Evolutionary conservation across 2,888 invertebrate genomes (phyloP).

Genomic region (Ctena decussata): DNA sequence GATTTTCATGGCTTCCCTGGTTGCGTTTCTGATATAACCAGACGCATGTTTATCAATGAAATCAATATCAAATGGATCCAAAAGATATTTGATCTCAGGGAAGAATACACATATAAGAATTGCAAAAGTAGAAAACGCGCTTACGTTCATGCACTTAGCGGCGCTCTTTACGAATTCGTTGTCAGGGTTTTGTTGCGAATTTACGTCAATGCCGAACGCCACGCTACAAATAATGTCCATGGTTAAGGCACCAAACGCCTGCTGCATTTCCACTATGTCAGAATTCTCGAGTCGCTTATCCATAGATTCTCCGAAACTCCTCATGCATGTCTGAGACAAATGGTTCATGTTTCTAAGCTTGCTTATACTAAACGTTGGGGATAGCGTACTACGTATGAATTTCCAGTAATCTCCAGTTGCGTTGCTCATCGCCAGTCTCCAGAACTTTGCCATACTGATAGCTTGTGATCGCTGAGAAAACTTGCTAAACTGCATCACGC

Average conservation of each 20-base stretch:
- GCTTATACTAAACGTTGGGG: slow-evolving; percentile 47
- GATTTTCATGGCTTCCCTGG: slow-evolving; percentile 47
- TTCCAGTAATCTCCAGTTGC: slow-evolving; percentile 62
- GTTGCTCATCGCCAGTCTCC: slow-evolving; percentile 39
- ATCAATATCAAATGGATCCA: not conserved
- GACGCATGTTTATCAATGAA: slow-evolving; percentile 38
- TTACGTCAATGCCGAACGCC: slow-evolving; percentile 68
- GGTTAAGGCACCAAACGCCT: slow-evolving; percentile 44
- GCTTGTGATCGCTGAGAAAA: slow-evolving; percentile 60
- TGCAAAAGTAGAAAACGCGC: not conserved
- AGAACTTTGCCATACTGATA: not conserved
- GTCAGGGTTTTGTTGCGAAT: slow-evolving; percentile 63
- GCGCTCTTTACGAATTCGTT: slow-evolving; percentile 62
- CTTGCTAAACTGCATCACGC: slow-evolving; percentile 66
- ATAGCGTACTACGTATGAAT: slow-evolving; percentile 45
- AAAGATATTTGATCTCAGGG: slow-evolving; percentile 30
- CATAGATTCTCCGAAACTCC: slow-evolving; percentile 43
- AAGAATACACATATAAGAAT: slow-evolving; percentile 46
- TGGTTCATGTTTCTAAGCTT: slow-evolving; percentile 59
- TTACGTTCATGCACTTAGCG: slow-evolving; percentile 34
- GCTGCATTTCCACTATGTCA: slow-evolving; percentile 46
- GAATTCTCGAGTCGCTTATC: slow-evolving; percentile 11
- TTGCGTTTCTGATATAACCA: slow-evolving; percentile 39
- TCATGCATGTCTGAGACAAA: slow-evolving; percentile 39
- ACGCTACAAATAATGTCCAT: slow-evolving; percentile 68